Base-by-base conservation (phyloP, 2,888 invertebrate genomes). In the Drosophila mettleri region DNA sequence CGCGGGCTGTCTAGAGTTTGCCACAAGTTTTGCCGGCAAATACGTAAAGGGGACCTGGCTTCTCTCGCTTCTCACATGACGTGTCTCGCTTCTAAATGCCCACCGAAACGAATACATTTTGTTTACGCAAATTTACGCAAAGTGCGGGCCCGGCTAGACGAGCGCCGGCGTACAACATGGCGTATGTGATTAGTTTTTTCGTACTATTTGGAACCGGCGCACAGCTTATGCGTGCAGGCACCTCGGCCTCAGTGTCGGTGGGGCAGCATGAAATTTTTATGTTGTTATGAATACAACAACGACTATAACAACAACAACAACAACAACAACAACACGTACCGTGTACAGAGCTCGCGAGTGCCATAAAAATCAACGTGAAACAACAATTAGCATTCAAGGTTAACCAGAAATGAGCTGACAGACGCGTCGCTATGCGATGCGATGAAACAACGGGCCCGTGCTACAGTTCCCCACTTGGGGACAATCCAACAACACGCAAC, bases 141-240 rank as follows among this genome's bases (percentile, higher is more conserved):
- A 55, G 67, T 48, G 52, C 49, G 55, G 55, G 55, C 20, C 72
- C 79, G 81, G 79, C 87, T 83, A 88, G 83, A 78, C 48, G 33
- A 70, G 57, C 36, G 49, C 54, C 74, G 49, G 54, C 24, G 68
- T 52, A 54, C 74, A 45, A 51, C 81, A 53, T 29, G 60, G 67
- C 72, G 81, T 80, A 86, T 88, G 82, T 88, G 88, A 89, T 88
- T 88, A 88, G 90, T 89, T 88, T 88, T 86, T 90, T 90, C 88
- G 88, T 90, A 89, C 89, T 89, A 89, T 89, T 82, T 87, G 76
- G 76, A 84, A 76, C 82, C 86, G 91, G 91, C 81, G 80, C 63
- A 46, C 91, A 90, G 89, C 68, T 48, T 49, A 27, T 24, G 29
- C 22, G 39, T 65, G 63, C 3, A 55, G 62, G 63, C 68, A 48